A percentile compares a stretch with the other conserved stretches of the same genome.
Evolutionary conservation across 2,797 vertebrate species (phyloP).

Genomic region (Mastacembelus armatus): DNA sequence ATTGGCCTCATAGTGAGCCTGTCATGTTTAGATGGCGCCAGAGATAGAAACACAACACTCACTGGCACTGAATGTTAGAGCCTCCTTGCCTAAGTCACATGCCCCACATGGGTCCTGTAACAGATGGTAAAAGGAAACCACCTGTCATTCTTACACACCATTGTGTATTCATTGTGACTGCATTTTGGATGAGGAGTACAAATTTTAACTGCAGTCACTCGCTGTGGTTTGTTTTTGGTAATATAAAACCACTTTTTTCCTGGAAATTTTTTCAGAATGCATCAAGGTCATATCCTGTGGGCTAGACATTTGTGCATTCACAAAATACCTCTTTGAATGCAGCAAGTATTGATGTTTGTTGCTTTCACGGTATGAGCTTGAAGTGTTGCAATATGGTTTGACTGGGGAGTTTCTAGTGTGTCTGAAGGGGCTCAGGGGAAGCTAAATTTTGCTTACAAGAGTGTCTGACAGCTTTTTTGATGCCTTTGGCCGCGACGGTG

Average conservation of each 20-base stretch:
- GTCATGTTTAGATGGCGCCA: slow-evolving; percentile 38
- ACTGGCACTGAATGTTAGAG: slow-evolving; percentile 21
- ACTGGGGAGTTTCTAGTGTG: not conserved
- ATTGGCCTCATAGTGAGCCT: slow-evolving; percentile 23
- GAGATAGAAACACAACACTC: slow-evolving; percentile 44
- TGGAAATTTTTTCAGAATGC: not conserved
- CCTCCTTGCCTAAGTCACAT: not conserved
- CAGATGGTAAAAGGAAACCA: slow-evolving; percentile 46
- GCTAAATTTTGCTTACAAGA: too few relatives aligned
- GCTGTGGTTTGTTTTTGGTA: not conserved
- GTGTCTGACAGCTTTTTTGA: not conserved
- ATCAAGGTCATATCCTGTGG: too few relatives aligned
- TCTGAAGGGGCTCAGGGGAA: not conserved
- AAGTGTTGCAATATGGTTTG: not conserved
- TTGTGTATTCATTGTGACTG: slow-evolving; percentile 11
- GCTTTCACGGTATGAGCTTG: not conserved
- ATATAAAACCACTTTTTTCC: not conserved
- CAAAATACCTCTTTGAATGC: not conserved
- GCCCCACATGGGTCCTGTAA: slow-evolving; percentile 18
- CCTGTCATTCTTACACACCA: slow-evolving; percentile 8
- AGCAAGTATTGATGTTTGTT: not conserved
- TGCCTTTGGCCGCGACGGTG: not conserved
- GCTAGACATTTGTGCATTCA: too few relatives aligned
- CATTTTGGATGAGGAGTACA: not conserved
- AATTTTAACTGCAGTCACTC: not conserved